These are phyloP conservation scores for Anolis sagrei DNA, from an alignment of 2,113 vertebrate genomes.

Conservation along the genomic window DNA sequence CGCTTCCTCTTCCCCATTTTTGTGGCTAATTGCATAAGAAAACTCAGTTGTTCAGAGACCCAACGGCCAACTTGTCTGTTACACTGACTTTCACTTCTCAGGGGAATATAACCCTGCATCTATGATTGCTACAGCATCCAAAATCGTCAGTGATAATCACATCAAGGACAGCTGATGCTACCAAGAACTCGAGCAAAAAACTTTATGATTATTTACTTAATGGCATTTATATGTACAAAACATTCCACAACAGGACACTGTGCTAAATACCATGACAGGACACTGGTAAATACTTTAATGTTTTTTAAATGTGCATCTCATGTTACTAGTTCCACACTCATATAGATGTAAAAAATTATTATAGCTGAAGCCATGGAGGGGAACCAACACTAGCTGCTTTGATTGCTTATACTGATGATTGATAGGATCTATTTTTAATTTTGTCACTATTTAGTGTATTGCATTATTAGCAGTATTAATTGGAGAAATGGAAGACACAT, in stretches of 20 bases:
- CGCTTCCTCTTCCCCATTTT: constrained; percentile 67
- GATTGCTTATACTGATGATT: background rate
- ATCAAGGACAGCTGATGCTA: constrained; percentile 4
- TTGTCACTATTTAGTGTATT: background rate
- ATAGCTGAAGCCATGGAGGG: too few relatives aligned
- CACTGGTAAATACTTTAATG: background rate
- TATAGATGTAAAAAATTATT: too few relatives aligned
- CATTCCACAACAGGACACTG: background rate
- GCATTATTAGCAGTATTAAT: background rate
- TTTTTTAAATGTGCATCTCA: background rate
- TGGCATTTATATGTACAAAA: background rate
- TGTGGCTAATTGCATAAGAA: constrained; percentile 67
- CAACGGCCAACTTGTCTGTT: constrained; percentile 30
- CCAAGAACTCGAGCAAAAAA: background rate
- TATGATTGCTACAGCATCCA: constrained; percentile 22
- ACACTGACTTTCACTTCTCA: constrained; percentile 28
- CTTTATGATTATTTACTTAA: background rate
- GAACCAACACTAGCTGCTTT: background rate
- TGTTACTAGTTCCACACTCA: background rate
- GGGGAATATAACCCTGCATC: constrained; percentile 24
- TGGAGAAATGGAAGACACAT: background rate
- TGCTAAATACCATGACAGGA: background rate
- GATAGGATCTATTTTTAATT: background rate
- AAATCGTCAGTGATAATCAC: background rate
- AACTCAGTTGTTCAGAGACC: constrained; percentile 50